Conservation (phyloP, 2,888 invertebrate species). For the Trachelus stipa region DNA sequence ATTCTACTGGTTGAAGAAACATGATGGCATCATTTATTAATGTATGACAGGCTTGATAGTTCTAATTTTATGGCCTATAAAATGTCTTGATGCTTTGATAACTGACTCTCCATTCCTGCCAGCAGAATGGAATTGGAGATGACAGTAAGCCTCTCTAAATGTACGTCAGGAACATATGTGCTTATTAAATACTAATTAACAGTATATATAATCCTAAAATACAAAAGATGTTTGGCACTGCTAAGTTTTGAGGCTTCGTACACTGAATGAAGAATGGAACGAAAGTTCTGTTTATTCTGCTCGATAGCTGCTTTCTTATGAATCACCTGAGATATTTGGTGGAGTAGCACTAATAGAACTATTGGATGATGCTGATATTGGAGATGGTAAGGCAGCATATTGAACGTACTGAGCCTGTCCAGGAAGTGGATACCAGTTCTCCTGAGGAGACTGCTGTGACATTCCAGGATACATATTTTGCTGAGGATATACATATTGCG, state of each 20-base stretch:
- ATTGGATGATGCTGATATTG: constrained; percentile 20
- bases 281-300: background rate
- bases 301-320: background rate
- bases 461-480: constrained; percentile 36
- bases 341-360: background rate
- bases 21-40: background rate
- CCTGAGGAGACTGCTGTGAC: constrained; percentile 38
- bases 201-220: background rate
- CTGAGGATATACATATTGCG: constrained; percentile 46
- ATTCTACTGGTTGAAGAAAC: background rate
- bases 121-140: background rate
- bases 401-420: constrained; percentile 47
- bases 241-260: background rate
- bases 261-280: background rate
- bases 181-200: background rate
- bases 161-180: background rate
- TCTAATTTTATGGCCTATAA: background rate
- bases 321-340: background rate
- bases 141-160: background rate
- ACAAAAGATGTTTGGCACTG: background rate
- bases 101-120: background rate
- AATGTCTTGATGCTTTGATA: background rate
- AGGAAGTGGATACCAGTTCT: constrained; percentile 52
- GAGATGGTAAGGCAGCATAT: constrained; percentile 22
- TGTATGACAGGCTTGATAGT: background rate